phyloP scores from a whole-genome alignment of 2,113 vertebrate genomes.

The Atractosteus spatula region DNA sequence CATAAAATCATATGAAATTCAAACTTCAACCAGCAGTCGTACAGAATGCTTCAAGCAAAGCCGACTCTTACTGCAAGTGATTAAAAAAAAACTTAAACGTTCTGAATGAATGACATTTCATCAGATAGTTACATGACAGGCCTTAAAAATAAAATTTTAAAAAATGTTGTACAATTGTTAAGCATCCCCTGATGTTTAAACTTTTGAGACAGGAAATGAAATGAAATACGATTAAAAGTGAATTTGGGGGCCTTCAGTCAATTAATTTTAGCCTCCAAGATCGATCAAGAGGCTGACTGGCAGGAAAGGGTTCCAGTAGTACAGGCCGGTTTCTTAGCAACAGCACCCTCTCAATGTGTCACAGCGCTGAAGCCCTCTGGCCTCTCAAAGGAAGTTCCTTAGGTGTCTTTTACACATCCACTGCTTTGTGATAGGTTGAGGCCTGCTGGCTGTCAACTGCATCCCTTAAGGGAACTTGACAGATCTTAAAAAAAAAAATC shows the following conservation, averaged over 20 bases:
- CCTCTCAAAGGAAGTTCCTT: slow-evolving; percentile 68
- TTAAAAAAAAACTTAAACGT: slow-evolving; percentile 37
- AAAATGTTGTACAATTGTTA: slow-evolving; percentile 11
- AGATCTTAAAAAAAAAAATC: slow-evolving; percentile 84
- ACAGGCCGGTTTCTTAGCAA: slow-evolving; percentile 74
- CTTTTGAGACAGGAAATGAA: slow-evolving; percentile 40
- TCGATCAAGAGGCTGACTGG: slow-evolving; percentile 46
- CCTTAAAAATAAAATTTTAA: slow-evolving; percentile 33
- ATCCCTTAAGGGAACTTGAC: slow-evolving; percentile 90
- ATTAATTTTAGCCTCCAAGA: slow-evolving; percentile 46
- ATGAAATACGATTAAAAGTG: slow-evolving; percentile 58
- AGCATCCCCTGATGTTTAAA: slow-evolving; percentile 36
- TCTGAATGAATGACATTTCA: slow-evolving; percentile 39
- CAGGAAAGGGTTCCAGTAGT: slow-evolving; percentile 48
- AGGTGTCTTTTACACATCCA: slow-evolving; percentile 78
- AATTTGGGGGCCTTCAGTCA: slow-evolving; percentile 44
- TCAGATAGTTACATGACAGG: slow-evolving; percentile 40
- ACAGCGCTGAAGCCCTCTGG: slow-evolving; percentile 66
- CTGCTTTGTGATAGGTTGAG: slow-evolving; percentile 75
- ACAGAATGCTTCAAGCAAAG: slow-evolving; percentile 30
- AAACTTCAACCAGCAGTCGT: slow-evolving; percentile 31
- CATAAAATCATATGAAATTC: slow-evolving; percentile 25
- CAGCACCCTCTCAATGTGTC: slow-evolving; percentile 57
- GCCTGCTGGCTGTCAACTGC: slow-evolving; percentile 77
- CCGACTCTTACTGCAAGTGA: slow-evolving; percentile 36